These are phyloP conservation scores for Torymus aiolomorphi DNA, from an alignment of 2,888 invertebrate genomes.

Conservation along the genomic window DNA sequence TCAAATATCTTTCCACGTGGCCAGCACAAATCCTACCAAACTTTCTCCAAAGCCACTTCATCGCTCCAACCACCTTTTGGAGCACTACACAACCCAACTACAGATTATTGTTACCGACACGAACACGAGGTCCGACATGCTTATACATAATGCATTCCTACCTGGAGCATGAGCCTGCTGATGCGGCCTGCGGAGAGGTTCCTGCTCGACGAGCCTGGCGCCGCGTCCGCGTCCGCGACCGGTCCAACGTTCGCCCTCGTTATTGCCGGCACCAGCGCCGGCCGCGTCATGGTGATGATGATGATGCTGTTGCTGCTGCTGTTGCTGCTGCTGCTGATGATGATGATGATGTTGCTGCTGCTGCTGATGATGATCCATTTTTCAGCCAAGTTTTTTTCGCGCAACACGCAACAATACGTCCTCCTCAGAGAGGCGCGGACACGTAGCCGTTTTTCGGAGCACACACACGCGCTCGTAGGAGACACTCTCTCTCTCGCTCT, in stretches of 20 bases:
- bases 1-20: no score
- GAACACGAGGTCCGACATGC: no score
- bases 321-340: no score
- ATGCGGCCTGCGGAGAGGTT: slow-evolving; percentile 66
- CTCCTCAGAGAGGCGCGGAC: not conserved
- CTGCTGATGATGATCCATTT: no score
- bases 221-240: slow-evolving; percentile 66
- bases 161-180: slow-evolving; percentile 40
- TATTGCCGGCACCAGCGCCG: slow-evolving; percentile 62
- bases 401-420: no score
- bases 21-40: no score
- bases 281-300: slow-evolving; percentile 64
- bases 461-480: not conserved
- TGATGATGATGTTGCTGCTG: no score
- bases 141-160: not conserved
- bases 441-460: not conserved
- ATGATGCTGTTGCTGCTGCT: slow-evolving; percentile 35
- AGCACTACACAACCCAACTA: no score
- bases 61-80: no score
- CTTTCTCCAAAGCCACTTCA: no score
- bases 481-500: not conserved
- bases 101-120: no score
- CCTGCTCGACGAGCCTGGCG: slow-evolving; percentile 59
- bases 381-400: no score
- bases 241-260: slow-evolving; percentile 54